phyloP scores from a whole-genome alignment of 2,797 vertebrate genomes.

The Glossophaga mutica region DNA sequence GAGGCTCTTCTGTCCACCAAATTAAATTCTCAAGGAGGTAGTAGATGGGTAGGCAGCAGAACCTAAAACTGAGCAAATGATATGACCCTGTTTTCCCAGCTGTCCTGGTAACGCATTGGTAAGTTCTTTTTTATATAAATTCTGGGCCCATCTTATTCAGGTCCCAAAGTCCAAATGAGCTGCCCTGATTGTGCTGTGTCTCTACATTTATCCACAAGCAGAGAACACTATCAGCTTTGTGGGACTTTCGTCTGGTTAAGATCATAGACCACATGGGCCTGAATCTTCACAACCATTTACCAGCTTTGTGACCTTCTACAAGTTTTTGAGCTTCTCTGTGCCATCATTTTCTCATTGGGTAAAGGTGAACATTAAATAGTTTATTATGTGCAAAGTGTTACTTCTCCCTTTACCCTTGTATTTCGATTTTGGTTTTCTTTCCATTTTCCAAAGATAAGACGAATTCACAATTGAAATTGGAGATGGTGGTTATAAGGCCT shows the following conservation, averaged over 20 bases:
- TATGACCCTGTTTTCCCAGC: not conserved
- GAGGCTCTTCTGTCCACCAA: not conserved
- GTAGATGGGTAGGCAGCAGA: not conserved
- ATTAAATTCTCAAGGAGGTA: not conserved
- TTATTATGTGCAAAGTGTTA: not conserved
- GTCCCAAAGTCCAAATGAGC: not conserved
- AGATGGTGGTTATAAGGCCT: not conserved
- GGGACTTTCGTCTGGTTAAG: not conserved
- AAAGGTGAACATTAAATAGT: not conserved
- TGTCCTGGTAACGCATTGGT: not conserved
- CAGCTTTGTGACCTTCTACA: not conserved
- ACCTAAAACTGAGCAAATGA: not conserved
- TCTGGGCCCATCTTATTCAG: not conserved
- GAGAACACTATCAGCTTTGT: not conserved
- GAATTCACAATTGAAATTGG: not conserved
- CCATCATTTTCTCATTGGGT: not conserved
- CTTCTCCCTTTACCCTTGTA: fast-evolving
- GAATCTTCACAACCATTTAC: not conserved
- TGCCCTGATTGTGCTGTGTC: not conserved
- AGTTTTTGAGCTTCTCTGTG: not conserved
- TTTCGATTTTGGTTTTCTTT: not conserved
- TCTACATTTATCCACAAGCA: not conserved
- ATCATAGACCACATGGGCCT: not conserved
- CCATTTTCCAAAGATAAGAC: not conserved
- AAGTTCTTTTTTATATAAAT: not conserved